Conservation (phyloP, 2,113 vertebrate genomes). For the Crocuta crocuta region DNA sequence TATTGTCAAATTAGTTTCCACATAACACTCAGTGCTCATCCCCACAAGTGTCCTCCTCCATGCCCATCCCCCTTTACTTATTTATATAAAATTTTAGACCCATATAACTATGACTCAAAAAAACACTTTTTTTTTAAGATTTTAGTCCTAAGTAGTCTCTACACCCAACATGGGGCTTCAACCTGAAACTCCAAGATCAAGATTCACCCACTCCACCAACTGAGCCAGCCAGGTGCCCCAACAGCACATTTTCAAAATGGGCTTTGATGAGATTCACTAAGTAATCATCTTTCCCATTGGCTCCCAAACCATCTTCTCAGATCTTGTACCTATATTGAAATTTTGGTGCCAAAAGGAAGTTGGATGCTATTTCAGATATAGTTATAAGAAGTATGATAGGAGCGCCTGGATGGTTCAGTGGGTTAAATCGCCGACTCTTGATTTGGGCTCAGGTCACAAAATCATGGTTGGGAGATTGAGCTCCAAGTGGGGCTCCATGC, state of each 20-base stretch:
- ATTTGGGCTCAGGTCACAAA: too few species aligned
- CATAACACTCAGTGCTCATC: too few species aligned
- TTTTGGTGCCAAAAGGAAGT: conserved; percentile 34
- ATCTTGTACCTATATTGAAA: conserved; percentile 43
- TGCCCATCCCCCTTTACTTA: too few species aligned
- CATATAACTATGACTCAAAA: conserved; percentile 2
- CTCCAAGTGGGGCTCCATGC: too few species aligned
- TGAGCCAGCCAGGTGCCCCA: neutral
- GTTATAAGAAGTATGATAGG: neutral
- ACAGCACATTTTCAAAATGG: conserved; percentile 19
- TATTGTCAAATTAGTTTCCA: too few species aligned
- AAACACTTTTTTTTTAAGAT: conserved; percentile 12
- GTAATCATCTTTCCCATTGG: conserved; percentile 1
- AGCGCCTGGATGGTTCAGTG: too few species aligned
- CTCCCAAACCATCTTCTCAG: neutral
- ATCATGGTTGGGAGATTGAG: too few species aligned
- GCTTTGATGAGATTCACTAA: conserved; percentile 60
- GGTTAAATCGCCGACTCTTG: too few species aligned
- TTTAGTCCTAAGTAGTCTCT: neutral
- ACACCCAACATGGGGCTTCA: neutral
- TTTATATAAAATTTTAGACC: conserved; percentile 41
- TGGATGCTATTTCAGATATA: conserved; percentile 16
- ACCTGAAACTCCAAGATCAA: neutral
- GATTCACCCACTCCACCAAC: neutral
- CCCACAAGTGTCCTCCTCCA: too few species aligned